Base-by-base conservation (phyloP, 2,797 vertebrate species). In the Chelonia mydas region DNA sequence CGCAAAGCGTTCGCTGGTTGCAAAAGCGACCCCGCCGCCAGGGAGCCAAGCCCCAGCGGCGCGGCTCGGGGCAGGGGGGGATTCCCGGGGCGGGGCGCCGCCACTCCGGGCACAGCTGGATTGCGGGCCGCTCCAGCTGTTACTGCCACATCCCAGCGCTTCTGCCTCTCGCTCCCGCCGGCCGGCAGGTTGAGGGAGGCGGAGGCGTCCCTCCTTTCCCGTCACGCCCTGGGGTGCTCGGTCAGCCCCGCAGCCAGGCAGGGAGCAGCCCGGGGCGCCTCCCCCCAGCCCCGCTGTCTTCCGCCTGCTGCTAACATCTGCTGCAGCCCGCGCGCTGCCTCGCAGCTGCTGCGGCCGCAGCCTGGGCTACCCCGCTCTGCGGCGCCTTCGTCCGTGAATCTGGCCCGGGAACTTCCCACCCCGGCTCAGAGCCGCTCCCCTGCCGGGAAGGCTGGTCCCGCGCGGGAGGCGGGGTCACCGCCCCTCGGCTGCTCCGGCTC, bases 191-290 rank as follows among this genome's bases (percentile, higher is more conserved):
- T 87, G 93, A 17, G 94, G 88, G 85, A 81, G 77, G 83, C 47
- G 89, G 83, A 41, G 82, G 78, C 33, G 92, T 91, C 83, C 83
- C 95, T 97, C 93, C 90, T 89, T 68, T 65, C 15, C 76, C 88
- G 33, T 7, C 86, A 84, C 96, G 96, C 97, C 96, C 96, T 19
- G 83, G 95, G 95, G 87, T 80, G 90, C 81, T 25, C 86, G 79
- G 47, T 31, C 76, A 1, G 28, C n/a, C 68, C 23, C n/a, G 19
- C 5, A 41, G 23, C 10, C 12, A 19, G 37, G 8, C n/a, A 3
- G 11, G 31, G 16, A 3, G 28, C 41, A 5, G 8, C 5, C 25
- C 12, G 1, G 23, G 10, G 27, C 45, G 27, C 23, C 27, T 47
- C 25, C 21, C 8, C 7, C 33, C 0, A 5, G 37, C 59, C 31